Base-by-base conservation (phyloP, 2,113 vertebrate species). In the Toxotes chatareus region DNA sequence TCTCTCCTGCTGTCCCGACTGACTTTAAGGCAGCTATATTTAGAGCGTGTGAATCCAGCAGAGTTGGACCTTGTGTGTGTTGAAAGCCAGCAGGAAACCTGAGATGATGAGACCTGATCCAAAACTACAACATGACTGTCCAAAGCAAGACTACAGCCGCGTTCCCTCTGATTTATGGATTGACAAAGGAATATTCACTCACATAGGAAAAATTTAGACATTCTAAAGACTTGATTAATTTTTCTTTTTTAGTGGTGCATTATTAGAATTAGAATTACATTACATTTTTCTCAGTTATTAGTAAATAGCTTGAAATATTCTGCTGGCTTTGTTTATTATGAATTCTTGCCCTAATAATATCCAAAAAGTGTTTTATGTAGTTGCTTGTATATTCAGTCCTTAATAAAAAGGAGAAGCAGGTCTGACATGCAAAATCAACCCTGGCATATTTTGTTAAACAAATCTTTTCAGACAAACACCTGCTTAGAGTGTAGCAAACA, bases 31-130 rank as follows among this genome's bases (percentile, higher is more conserved):
- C 81, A 36, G 85, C 90, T 96, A 95, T 90, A 91, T 90, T 94
- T 95, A 95, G 94, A 91, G 77, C 23, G 70, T 90, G 93, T 88
- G 91, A 95, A 93, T 91, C 85, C 74, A 67, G 85, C 64, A 80
- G 92, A 89, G 83, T 46, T 68, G 85, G 80, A 87, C 46, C 67
- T 72, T 86, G 65, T 17, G 78, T 83, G 66, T 13, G 68, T 49
- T 38, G 75, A 84, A 76, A 82, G 79, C 81, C 79, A 60, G 70
- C 63, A 62, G 62, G 93, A 84, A 94, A 95, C 83, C 76, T 76
- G 94, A 94, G 93, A 88, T n/a, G 82, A 82, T 19, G 82, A 85
- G 81, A 89, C 55, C 32, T 46, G 76, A 81, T 82, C 73, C 70
- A 63, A 27, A 36, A 49, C 87, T 19, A 66, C 76, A 60, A 62